These are phyloP conservation scores for Homarus gammarus DNA, from an alignment of 2,888 invertebrate species.

Conservation along the genomic window DNA sequence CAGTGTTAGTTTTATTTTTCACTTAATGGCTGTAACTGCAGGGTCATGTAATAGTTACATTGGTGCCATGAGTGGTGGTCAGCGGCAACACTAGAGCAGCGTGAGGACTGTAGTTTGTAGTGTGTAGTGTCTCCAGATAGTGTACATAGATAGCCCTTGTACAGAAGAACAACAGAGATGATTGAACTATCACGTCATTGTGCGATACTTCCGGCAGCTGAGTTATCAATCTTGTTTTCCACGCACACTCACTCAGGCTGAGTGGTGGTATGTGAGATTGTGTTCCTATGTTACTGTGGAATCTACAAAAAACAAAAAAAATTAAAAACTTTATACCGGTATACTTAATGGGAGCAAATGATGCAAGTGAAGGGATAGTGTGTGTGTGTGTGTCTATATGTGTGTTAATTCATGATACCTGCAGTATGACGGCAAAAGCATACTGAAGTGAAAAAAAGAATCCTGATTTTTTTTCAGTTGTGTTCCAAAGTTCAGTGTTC, in stretches of 20 bases:
- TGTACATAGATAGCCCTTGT: slow-evolving; percentile 29
- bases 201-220: slow-evolving; percentile 19
- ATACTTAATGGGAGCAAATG: too few species aligned
- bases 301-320: neutral
- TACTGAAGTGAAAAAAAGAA: too few species aligned
- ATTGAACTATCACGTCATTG: neutral
- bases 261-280: slow-evolving; percentile 29
- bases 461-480: too few species aligned
- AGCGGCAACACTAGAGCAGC: neutral
- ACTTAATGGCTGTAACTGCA: neutral
- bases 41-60: neutral
- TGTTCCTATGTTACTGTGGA: neutral
- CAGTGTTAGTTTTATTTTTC: neutral
- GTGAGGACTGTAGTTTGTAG: neutral
- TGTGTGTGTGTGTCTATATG: too few species aligned
- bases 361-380: too few species aligned
- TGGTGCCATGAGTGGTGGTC: neutral
- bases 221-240: slow-evolving; percentile 16
- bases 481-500: too few species aligned
- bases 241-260: slow-evolving; percentile 19
- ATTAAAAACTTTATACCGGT: too few species aligned
- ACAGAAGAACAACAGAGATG: slow-evolving; percentile 27
- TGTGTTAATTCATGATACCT: too few species aligned
- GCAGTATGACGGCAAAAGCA: too few species aligned
- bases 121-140: slow-evolving; percentile 2